Conservation (phyloP, 92 coral and sea anemone species). For the Palythoa caribaeorum region DNA sequence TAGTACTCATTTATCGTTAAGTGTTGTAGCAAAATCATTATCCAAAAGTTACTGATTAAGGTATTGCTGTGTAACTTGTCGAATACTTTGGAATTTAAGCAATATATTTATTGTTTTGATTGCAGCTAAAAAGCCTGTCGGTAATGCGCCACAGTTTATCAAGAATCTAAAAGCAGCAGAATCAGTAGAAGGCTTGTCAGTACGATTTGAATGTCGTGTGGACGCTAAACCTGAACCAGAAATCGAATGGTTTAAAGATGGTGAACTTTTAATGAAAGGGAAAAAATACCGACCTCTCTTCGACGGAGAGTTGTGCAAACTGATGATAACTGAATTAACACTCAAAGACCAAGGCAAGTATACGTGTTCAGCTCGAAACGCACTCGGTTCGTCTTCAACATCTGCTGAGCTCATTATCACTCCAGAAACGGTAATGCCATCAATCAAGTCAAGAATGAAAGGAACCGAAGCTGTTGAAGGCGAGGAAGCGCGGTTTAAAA, state of each 20-base stretch:
- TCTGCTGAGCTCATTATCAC: conserved; percentile 68
- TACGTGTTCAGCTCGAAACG: conserved; percentile 80
- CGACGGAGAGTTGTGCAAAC: conserved; percentile 77
- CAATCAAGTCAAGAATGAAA: conserved; percentile 75
- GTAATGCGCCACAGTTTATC: conserved; percentile 41
- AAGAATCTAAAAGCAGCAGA: conserved; percentile 57
- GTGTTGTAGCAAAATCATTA: too few relatives aligned
- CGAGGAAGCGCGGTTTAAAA: conserved; percentile 78
- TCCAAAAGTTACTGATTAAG: too few relatives aligned
- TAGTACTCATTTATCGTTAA: too few relatives aligned
- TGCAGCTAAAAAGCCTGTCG: conserved; percentile 30
- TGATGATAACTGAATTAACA: conserved; percentile 76
- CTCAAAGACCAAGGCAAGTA: conserved; percentile 86
- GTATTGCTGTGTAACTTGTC: too few relatives aligned
- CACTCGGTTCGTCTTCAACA: conserved; percentile 77
- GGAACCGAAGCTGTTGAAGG: conserved; percentile 74
- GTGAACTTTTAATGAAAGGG: conserved; percentile 63
- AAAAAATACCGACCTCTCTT: conserved; percentile 62
- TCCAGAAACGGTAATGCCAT: conserved; percentile 71
- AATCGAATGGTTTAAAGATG: conserved; percentile 60
- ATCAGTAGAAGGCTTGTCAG: conserved; percentile 80
- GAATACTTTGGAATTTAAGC: background rate
- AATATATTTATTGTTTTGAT: background rate
- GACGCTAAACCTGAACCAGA: conserved; percentile 66
- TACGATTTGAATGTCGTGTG: conserved; percentile 57